Evolutionary conservation across 2,888 invertebrate genomes (phyloP).

Genomic region (Rhamnusium bicolor): DNA sequence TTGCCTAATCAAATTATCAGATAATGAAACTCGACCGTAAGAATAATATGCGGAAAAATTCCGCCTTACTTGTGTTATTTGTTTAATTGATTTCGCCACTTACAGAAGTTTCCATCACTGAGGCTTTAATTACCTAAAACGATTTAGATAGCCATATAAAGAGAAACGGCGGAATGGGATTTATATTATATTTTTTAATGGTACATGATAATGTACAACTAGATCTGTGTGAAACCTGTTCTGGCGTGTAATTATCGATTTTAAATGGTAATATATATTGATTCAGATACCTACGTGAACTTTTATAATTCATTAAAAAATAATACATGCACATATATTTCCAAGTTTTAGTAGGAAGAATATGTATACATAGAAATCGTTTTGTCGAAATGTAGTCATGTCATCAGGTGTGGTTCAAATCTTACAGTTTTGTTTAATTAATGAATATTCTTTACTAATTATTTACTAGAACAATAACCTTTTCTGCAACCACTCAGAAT

Average conservation of each 20-base stretch:
- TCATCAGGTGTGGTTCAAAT: neutral
- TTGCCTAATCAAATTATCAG: too few relatives aligned
- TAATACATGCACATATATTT: neutral
- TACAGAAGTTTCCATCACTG: neutral
- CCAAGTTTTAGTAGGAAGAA: neutral
- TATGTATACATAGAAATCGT: neutral
- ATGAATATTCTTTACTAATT: neutral
- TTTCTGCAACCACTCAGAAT: neutral
- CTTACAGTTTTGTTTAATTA: neutral
- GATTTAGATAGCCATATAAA: conserved; percentile 13
- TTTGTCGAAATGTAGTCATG: neutral
- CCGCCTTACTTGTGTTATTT: neutral
- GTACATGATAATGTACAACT: neutral
- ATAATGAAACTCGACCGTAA: too few relatives aligned
- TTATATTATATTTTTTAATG: conserved; percentile 4
- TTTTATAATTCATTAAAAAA: neutral
- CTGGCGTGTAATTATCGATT: conserved; percentile 16
- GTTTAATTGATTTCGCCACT: conserved; percentile 6
- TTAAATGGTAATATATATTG: conserved; percentile 15
- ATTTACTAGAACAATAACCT: neutral
- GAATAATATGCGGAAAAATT: too few relatives aligned
- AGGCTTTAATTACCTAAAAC: neutral
- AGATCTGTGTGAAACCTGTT: conserved; percentile 14
- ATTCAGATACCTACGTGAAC: conserved; percentile 6
- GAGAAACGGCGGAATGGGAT: neutral